Evolutionary conservation across 2,888 invertebrate species (phyloP), one percentile per base, ranked within the genome.

Genomic region (Diogma glabrata): DNA sequence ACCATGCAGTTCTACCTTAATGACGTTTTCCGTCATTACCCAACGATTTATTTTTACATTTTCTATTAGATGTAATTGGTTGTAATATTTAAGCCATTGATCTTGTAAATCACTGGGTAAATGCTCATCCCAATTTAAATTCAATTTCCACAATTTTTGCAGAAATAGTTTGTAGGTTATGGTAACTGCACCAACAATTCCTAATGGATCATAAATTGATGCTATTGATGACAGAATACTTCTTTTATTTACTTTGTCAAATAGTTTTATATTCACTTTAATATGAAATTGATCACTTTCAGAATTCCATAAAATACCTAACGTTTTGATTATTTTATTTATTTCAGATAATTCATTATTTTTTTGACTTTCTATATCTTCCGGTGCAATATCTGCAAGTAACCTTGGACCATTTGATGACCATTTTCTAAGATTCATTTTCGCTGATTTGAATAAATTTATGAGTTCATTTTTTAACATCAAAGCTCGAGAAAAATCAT

Each of bases 111-210:
- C 19, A 43, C 12, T 12, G 2, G 43, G 43, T 20, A 43, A 17
- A 17, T 12, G 14, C 19, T 17, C 17, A 43, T 43, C 43, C 43
- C 43, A 43, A 8, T 20, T 19, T 17, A 43, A 43, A 5, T 43
- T 19, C 19, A 43, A 43, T 43, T 43, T 43, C 43, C 43, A 43
- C 17, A 43, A 12, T 17, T 43, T 19, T 43, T 43, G 43, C 43
- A 43, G 14, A 4, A 43, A 17, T 43, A 16, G 12, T 43, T 43
- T 43, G 8, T 9, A 8, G 8, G 8, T 16, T 14, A 38, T 38
- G 8, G 14, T 16, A 8, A 38, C 38, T 14, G 43, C 3, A 17
- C 3, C 20, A 43, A 43, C 19, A 3, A 43, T 17, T 4, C 43
- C 43, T 7, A 43, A 12, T 43, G 43, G 43, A 12, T 43, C 43